Base-by-base conservation (phyloP, 2,888 invertebrate genomes). In the Eilema sororculum region DNA sequence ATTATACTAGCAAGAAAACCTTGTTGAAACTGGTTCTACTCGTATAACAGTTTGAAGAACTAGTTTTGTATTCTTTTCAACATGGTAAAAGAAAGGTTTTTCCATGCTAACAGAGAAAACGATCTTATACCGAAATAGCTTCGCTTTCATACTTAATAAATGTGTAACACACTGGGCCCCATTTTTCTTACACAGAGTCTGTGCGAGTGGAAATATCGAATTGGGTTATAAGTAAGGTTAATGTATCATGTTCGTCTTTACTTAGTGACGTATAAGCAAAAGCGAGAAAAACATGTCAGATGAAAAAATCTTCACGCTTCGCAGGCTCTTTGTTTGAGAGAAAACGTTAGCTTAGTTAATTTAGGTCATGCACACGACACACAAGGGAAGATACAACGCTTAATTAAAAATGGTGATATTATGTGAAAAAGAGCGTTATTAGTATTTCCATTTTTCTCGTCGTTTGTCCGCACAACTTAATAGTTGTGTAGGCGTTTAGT, bases 111-210 rank as follows among this genome's bases (percentile, higher is more conserved):
- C 25, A 46, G 25, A 46, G 28, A 56, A 52, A 59, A 25, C 56
- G 37, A 41, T 25, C 28, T 56, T 52, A 22, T 69, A 25, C 25
- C 41, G 46, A 30, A 77, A 74, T 72, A 72, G 67, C 66, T 71
- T 12, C 66, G 60, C 52, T 74, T 60, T 56, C 61, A 68, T 41
- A 68, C 75, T 62, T 59, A 28, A 75, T n/a, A n/a, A 41, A 16
- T 52, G 52, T 52, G 52, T 52, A 46, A 9, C 52, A n/a, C n/a
- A 52, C 6, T 16, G 16, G n/a, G n/a, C 1, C 5, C 6, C n/a
- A n/a, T 8, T 52, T n/a, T 52, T 74, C 52, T 61, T 74, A 60
- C 57, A 56, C 22, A 65, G 30, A 20, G 20, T 65, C 58, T 20
- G 56, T 57, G 56, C 37, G 33, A 70, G 70, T 62, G 37, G 22